phyloP scores from a whole-genome alignment of 2,797 vertebrate species.

The Pyrocephalus nanus region DNA sequence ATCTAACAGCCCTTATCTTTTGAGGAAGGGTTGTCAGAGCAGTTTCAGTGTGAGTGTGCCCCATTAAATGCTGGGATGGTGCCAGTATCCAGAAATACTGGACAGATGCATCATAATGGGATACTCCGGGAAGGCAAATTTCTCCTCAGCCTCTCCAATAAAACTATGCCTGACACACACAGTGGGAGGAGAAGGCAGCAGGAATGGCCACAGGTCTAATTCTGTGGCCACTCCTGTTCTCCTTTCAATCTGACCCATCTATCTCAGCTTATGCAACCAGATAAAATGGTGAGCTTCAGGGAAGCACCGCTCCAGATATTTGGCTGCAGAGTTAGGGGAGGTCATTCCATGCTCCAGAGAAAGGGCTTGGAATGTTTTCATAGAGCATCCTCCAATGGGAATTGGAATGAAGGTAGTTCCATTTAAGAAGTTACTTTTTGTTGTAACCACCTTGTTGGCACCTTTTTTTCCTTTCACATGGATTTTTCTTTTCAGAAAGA shows the following conservation, averaged over 20 bases:
- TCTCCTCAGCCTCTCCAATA: background rate
- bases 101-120: background rate
- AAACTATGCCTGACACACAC: background rate
- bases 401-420: background rate
- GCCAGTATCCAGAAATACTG: background rate
- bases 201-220: background rate
- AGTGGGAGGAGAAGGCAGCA: background rate
- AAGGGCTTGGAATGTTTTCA: background rate
- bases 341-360: background rate
- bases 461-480: background rate
- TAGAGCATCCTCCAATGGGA: background rate
- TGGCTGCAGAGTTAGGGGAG: background rate
- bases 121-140: background rate
- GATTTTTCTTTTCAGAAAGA: background rate
- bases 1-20: background rate
- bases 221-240: background rate
- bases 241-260: background rate
- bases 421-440: background rate
- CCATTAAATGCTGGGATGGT: background rate
- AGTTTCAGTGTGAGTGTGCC: accelerated
- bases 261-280: background rate
- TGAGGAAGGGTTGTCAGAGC: background rate
- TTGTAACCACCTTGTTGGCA: background rate
- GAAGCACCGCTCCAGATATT: background rate
- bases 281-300: background rate